phyloP scores from a whole-genome alignment of 2,888 invertebrate genomes.

The Tenthredo scrophulariae region DNA sequence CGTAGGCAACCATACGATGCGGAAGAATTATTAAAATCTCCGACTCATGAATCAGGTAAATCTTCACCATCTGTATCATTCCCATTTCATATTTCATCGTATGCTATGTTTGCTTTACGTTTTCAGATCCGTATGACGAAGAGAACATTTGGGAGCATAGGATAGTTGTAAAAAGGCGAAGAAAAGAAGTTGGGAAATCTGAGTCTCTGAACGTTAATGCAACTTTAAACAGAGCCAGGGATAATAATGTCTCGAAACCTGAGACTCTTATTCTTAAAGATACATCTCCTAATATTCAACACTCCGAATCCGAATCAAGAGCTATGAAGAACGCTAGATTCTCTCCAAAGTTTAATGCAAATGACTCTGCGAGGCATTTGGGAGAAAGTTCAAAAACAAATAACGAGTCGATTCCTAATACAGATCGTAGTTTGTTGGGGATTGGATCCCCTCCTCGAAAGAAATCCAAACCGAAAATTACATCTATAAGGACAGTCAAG shows the following conservation, averaged over 20 bases:
- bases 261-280: not conserved
- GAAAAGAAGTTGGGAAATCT: not conserved
- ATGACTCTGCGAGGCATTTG: not conserved
- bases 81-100: not conserved
- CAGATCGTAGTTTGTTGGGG: not conserved
- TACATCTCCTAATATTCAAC: not conserved
- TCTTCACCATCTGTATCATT: not conserved
- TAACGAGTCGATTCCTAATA: not conserved
- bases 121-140: not conserved
- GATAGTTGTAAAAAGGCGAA: no score
- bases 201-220: not conserved
- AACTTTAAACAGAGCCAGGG: not conserved
- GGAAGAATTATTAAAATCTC: not conserved
- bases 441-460: not conserved
- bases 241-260: not conserved
- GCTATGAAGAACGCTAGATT: not conserved
- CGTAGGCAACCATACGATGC: no score
- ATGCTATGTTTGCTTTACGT: not conserved
- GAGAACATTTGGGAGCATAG: no score
- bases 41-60: not conserved
- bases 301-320: not conserved
- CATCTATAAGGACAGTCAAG: not conserved
- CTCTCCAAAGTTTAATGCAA: no score
- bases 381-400: not conserved
- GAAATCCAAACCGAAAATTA: not conserved